A percentile compares a stretch with the other conserved stretches of the same genome.
Conservation (phyloP, 2,113 vertebrate genomes). For the Ceratotherium simum region DNA sequence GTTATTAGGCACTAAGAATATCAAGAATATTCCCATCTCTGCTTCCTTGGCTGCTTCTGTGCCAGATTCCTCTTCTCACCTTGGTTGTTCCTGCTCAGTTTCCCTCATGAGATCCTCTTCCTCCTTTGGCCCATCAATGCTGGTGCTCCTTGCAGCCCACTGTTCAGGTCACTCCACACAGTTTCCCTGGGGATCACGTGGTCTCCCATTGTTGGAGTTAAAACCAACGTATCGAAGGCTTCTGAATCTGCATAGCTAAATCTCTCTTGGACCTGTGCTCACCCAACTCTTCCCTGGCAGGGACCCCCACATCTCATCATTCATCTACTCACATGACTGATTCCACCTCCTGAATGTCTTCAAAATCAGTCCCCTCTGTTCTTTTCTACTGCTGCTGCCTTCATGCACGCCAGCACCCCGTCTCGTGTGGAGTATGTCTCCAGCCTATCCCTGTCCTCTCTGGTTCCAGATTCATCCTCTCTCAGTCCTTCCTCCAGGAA, state of each 20-base stretch:
- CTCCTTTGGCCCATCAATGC: not conserved
- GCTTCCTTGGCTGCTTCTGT: not conserved
- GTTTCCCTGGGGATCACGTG: not conserved
- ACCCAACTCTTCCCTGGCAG: not conserved
- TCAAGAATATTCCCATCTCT: not conserved
- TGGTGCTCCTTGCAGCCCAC: too few species aligned
- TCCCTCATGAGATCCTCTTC: not conserved
- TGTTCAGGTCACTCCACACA: not conserved
- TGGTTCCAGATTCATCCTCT: not conserved
- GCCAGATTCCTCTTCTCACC: not conserved
- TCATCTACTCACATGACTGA: not conserved
- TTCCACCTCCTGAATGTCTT: not conserved
- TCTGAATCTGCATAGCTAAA: not conserved
- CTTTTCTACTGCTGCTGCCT: not conserved
- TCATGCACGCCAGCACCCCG: accelerated
- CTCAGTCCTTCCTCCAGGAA: not conserved
- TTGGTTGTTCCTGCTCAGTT: not conserved
- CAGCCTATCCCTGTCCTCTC: too few species aligned
- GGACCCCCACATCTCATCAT: not conserved
- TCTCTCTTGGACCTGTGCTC: not conserved
- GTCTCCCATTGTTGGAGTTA: not conserved
- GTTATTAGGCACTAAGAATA: not conserved
- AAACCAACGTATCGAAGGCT: not conserved
- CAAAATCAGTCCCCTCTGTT: not conserved
- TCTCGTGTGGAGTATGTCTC: not conserved